Base-by-base conservation (phyloP, 2,888 invertebrate species). In the Schizotus pectinicornis region DNA sequence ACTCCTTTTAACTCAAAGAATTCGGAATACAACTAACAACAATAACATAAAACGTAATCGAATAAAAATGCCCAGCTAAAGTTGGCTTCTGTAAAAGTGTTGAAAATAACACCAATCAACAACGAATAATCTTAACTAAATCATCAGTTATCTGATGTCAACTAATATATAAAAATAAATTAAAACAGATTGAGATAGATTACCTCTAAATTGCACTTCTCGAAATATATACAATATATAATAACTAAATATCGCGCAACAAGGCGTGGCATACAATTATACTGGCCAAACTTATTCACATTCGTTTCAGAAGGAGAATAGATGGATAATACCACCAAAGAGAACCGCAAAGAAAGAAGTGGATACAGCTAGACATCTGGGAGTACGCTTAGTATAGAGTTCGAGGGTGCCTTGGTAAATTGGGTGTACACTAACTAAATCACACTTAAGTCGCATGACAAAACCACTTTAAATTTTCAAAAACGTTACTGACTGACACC, bases 171-270 rank as follows among this genome's bases (percentile, higher is more conserved):
- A 66, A 63, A 61, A 66, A 65, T 61, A 61, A 69, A 63, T 65
- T 65, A 32, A 32, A 32, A 54, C 53, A 43, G 60, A 59, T 51
- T 51, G 13, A 47, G 31, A 34, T 36, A 43, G 9, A 36, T 53
- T 22, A 64, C 56, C 50, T 57, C 60, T 69, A 70, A 67, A 76
- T 75, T 74, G 74, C 74, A 75, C 74, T 74, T 68, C 64, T 74
- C 67, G 59, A 64, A 13, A 53, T 60, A 58, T 65, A 50, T 59
- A 64, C 55, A 65, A 42, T 38, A 59, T 49, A 47, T 39, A 49
- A 49, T 64, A 56, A 47, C 57, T 58, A 59, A 61, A 54, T 43
- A 53, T 37, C 11, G 34, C 11, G 3, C 36, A 54, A 7, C 36
- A 31, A 8, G 13, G 36, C 22, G 46, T 22, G 36, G 43, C 43